Conservation (phyloP, 2,797 vertebrate species). For the Syncerus caffer region DNA sequence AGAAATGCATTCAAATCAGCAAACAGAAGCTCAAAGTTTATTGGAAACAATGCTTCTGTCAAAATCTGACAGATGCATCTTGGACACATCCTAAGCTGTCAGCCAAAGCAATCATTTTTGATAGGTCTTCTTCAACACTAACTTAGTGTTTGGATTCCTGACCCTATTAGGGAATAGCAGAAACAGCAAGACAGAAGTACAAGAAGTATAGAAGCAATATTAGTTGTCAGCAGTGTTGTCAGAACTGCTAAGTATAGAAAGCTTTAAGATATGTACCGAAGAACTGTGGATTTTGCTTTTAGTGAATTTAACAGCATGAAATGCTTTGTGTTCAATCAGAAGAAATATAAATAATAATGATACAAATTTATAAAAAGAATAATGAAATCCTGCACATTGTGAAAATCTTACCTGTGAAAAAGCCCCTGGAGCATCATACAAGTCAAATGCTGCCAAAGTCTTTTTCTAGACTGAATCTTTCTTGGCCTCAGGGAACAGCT, state of each 20-base stretch:
- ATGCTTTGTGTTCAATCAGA: slow-evolving; percentile 55
- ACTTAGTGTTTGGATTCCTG: not conserved
- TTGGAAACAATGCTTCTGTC: not conserved
- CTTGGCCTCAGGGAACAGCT: slow-evolving; percentile 40
- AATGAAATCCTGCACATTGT: slow-evolving; percentile 21
- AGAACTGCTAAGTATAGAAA: not conserved
- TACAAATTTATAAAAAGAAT: slow-evolving; percentile 48
- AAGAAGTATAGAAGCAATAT: not conserved
- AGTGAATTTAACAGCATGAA: slow-evolving; percentile 32
- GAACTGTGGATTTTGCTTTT: slow-evolving; percentile 1
- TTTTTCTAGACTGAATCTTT: slow-evolving; percentile 47
- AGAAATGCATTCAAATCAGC: not conserved
- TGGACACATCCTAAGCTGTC: not conserved
- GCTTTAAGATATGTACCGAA: not conserved
- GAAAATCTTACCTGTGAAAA: slow-evolving; percentile 29
- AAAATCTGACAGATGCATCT: slow-evolving; percentile 42
- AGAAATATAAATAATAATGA: slow-evolving; percentile 62
- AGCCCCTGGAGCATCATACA: slow-evolving; percentile 17
- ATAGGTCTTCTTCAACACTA: not conserved
- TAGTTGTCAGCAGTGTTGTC: not conserved
- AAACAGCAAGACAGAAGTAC: not conserved
- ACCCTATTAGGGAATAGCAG: slow-evolving; percentile 9
- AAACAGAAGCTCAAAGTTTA: not conserved
- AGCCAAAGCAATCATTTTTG: slow-evolving; percentile 43
- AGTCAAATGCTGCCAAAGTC: slow-evolving; percentile 32